These are phyloP conservation scores for Drosophila falleni DNA, from an alignment of 2,888 invertebrate genomes.

Conservation along the genomic window DNA sequence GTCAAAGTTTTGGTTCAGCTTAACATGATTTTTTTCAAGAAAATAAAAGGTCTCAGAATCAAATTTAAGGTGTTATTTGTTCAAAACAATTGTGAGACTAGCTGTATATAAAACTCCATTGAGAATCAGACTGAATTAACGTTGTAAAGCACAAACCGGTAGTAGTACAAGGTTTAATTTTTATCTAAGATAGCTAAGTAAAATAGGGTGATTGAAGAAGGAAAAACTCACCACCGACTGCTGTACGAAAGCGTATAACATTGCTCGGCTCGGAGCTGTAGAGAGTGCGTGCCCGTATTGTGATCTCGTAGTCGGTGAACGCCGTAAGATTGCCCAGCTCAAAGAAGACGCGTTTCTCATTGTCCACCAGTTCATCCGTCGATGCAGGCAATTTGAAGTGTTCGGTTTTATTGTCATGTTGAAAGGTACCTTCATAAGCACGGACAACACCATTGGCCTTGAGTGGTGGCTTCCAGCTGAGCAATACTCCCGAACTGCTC, in stretches of 20 bases:
- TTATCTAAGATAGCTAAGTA: no score
- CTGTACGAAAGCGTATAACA: conserved; percentile 87
- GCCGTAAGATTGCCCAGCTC: conserved; percentile 86
- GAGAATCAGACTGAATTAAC: no score
- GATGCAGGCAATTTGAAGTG: conserved; percentile 37
- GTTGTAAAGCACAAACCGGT: no score
- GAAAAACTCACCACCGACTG: conserved; percentile 86
- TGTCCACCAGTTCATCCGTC: conserved; percentile 52
- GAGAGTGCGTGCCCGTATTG: conserved; percentile 90
- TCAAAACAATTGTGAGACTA: no score
- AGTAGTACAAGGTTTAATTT: no score
- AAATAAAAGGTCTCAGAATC: no score
- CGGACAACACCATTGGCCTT: conserved; percentile 90
- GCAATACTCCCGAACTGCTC: conserved; percentile 38
- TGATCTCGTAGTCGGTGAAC: conserved; percentile 89
- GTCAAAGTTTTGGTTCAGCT: no score
- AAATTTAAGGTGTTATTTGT: no score
- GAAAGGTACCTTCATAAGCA: conserved; percentile 45
- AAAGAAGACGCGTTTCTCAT: conserved; percentile 61
- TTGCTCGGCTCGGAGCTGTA: conserved; percentile 88
- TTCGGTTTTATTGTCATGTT: conserved; percentile 38
- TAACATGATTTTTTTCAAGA: no score
- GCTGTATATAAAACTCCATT: no score
- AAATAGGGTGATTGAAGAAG: not conserved
- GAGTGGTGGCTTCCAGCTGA: conserved; percentile 88